A percentile compares a stretch with the other conserved stretches of the same genome.
These are phyloP conservation scores for Stichopus chloronotus DNA, from an alignment of 35 echinoderm and acorn worm genomes.

Conservation along the genomic window DNA sequence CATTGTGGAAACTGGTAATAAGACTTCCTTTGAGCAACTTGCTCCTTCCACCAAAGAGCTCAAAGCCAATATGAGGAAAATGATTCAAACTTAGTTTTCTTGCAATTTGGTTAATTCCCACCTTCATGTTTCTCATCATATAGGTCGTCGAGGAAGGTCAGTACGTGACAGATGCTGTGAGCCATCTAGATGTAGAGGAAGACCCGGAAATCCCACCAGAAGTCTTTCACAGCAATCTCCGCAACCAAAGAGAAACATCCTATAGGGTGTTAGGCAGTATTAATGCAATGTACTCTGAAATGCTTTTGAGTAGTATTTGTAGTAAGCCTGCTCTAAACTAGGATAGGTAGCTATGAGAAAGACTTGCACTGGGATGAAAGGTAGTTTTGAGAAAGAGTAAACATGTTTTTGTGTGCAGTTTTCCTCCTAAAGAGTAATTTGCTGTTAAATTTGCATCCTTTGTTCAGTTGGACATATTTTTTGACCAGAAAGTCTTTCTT, in stretches of 20 bases:
- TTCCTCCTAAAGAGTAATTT: too few species aligned
- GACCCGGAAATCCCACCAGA: not conserved
- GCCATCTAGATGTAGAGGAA: constrained; percentile 9
- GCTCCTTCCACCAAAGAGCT: too few species aligned
- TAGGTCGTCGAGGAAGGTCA: constrained; percentile 39
- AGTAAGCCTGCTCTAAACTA: not conserved
- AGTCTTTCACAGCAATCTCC: not conserved
- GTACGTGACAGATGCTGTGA: not conserved
- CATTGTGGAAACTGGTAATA: too few species aligned
- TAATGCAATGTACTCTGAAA: constrained; percentile 53
- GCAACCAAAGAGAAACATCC: not conserved
- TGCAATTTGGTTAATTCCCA: not conserved
- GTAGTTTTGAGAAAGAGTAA: too few species aligned
- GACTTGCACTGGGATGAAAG: too few species aligned
- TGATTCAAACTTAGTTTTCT: not conserved
- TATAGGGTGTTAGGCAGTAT: constrained; percentile 31
- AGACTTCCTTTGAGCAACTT: too few species aligned
- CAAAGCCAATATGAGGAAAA: not conserved
- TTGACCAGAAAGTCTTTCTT: too few species aligned
- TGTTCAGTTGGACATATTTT: too few species aligned
- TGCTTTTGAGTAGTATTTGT: constrained; percentile 40
- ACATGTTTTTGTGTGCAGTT: too few species aligned
- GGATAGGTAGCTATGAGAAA: too few species aligned
- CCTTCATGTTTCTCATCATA: not conserved
- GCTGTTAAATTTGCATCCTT: too few species aligned